Base-by-base conservation (phyloP, 37 sponge, comb jelly and placozoan species). In the Halisarca cf. caerulea region DNA sequence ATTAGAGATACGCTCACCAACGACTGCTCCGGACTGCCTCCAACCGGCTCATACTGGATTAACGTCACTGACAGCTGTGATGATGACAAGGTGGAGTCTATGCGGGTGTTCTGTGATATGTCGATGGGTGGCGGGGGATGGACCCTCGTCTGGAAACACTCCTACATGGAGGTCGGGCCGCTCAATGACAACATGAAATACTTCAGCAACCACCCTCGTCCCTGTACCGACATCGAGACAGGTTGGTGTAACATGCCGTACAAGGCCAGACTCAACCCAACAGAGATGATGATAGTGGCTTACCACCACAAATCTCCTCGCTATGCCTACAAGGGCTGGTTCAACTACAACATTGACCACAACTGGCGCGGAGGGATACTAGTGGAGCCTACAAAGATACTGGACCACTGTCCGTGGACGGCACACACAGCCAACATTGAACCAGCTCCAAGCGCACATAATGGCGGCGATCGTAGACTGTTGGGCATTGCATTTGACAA, bases 261-360 rank as follows among this genome's bases (percentile, higher is more conserved):
- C n/a, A 81, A 81, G 64, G 42, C 34, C 37, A 28, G 62, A 34
- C 33, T 81, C 42, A 58, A 60, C 32, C 82, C 82, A 81, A 81
- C 82, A 60, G 66, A 81, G 41, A 59, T 60, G 62, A 59, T 81
- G 42, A 81, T 81, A 38, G 82, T 39, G 36, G 82, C 41, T 4
- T 81, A 81, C 41, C 64, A 81, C 43, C n/a, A 81, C 25, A 61
- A 61, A 59, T 35, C 25, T 32, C 34, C 58, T 32, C 17, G 25
- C 24, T 81, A 36, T 9, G 82, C 82, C 39, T 81, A 81, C 41
- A 81, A 81, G 41, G 82, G 82, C 27, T 41, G 60, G 82, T 81
- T 81, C 82, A 81, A 81, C 62, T 81, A 39, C 24, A 81, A 81
- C 62, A 81, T 81, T 35, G 82, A 81, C 82, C 62, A 81, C 42